Base-by-base conservation (phyloP, 2,888 invertebrate genomes). In the Agrochola circellaris region DNA sequence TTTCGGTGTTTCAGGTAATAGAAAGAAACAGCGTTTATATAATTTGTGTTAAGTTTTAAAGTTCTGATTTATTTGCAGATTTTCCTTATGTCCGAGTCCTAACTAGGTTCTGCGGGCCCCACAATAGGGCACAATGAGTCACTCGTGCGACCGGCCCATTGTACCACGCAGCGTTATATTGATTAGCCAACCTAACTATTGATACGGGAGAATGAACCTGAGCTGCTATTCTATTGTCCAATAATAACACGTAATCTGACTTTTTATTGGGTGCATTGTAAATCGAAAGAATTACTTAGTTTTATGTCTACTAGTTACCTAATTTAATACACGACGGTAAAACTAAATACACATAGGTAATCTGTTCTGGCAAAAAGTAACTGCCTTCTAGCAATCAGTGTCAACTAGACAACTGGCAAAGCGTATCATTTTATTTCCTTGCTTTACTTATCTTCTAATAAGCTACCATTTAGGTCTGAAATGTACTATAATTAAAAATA, bases 211-310 rank as follows among this genome's bases (percentile, higher is more conserved):
- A 84, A 67, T 45, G 58, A 77, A 79, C 73, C 56, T 56, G 42
- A 42, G 64, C 56, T 71, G 74, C 17, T 87, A 73, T 80, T 83
- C 74, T 65, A 87, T 79, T 83, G 84, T 82, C 54, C 26, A 70
- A 30, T 45, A 82, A 62, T 75, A 70, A n/a, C 11, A 71, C 48
- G 66, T 84, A 78, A 75, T 73, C 26, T 26, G 5, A 7, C 67
- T 85, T 83, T 79, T 85, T 83, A 60, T 62, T 64, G 0, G 2
- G 0, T 60, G 42, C 20, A 54, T 80, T 83, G 81, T 76, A 48
- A 64, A 66, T 48, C 8, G 6, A 60, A 65, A 38, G 26, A 74
- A 34, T 78, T 30, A 56, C 15, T 6, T 48, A 0, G 15, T 54
- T 77, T 58, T 58, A 45, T 17, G 5, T 70, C 6, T 26, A 56